phyloP scores from a whole-genome alignment of 2,797 vertebrate genomes.

The Oreonectes daqikongensis region DNA sequence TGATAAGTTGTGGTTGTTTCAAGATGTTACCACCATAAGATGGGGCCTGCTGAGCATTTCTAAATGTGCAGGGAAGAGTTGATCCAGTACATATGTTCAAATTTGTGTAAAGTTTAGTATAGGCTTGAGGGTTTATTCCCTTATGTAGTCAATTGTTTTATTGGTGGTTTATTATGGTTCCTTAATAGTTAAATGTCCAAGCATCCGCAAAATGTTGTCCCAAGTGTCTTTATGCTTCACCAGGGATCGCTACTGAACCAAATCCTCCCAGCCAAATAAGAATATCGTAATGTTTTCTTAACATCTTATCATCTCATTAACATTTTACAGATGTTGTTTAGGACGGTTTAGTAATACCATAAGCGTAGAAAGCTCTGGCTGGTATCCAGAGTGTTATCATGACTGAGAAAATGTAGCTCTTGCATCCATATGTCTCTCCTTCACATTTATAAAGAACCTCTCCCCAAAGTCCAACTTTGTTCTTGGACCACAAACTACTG shows the following conservation, averaged over 20 bases:
- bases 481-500: conserved; percentile 64
- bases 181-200: conserved; percentile 45
- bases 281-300: conserved; percentile 52
- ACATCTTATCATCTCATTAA: conserved; percentile 56
- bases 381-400: conserved; percentile 57
- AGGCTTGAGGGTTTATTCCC: too few relatives aligned
- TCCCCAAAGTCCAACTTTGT: conserved; percentile 64
- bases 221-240: conserved; percentile 58
- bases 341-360: conserved; percentile 53
- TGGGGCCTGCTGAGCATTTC: conserved; percentile 13
- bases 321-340: conserved; percentile 57
- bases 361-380: conserved; percentile 57
- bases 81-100: conserved; percentile 35
- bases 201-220: conserved; percentile 59
- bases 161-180: conserved; percentile 53
- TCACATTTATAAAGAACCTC: conserved; percentile 60
- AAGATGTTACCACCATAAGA: conserved; percentile 40
- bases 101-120: conserved; percentile 29
- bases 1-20: conserved; percentile 44
- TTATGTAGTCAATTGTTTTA: conserved; percentile 1
- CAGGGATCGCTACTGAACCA: conserved; percentile 59
- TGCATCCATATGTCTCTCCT: conserved; percentile 44
- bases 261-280: conserved; percentile 39
- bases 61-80: conserved; percentile 49
- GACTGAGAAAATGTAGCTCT: conserved; percentile 40